These are phyloP conservation scores for Rostratula benghalensis DNA, from an alignment of 2,113 vertebrate species.

Conservation along the genomic window DNA sequence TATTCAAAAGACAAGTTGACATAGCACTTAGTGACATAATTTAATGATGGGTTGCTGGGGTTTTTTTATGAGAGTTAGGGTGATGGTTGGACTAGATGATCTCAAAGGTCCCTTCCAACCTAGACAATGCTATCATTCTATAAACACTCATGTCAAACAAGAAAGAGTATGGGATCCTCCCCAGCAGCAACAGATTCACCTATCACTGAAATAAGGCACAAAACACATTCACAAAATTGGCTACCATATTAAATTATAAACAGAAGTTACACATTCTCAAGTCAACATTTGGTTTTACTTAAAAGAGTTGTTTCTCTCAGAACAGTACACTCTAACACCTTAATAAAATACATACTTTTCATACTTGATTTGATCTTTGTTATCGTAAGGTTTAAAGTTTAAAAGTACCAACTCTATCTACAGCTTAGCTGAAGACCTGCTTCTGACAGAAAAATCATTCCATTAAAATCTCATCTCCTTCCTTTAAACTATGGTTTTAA, in stretches of 20 bases:
- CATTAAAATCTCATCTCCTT: not conserved
- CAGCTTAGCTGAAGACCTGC: not conserved
- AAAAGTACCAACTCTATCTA: not conserved
- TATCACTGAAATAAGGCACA: not conserved
- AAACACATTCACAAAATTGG: not conserved
- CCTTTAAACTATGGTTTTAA: not conserved
- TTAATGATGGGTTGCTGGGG: no score
- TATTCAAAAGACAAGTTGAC: no score
- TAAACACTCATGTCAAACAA: not conserved
- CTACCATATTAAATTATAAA: not conserved
- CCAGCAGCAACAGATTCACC: not conserved
- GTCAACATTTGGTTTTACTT: not conserved
- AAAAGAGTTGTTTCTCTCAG: not conserved
- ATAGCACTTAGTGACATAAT: no score
- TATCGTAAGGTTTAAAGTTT: not conserved
- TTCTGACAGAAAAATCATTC: not conserved
- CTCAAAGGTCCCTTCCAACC: no score
- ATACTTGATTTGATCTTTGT: not conserved
- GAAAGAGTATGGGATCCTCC: not conserved
- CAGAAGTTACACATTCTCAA: not conserved
- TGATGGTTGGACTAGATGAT: no score
- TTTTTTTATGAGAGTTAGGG: no score
- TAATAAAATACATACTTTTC: not conserved
- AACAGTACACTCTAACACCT: not conserved
- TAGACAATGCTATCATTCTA: no score